Evolutionary conservation across 2,888 invertebrate species (phyloP).

Genomic region (Tricholauxania praeusta): DNA sequence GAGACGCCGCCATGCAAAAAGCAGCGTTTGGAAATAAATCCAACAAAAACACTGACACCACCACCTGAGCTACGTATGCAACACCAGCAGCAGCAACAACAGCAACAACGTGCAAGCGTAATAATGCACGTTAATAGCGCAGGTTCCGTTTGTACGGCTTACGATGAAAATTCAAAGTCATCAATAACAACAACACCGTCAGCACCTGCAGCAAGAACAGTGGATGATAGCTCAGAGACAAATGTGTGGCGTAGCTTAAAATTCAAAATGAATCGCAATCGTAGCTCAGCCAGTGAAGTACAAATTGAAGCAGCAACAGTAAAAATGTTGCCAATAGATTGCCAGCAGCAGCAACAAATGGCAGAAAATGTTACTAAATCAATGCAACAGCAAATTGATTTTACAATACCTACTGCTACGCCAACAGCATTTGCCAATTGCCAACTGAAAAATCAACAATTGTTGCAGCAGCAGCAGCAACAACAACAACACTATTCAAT

Average conservation of each 20-base stretch:
- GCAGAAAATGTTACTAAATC: conserved; percentile 39
- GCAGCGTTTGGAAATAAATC: conserved; percentile 56
- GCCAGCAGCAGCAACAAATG: conserved; percentile 21
- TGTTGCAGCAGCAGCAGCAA: conserved; percentile 3
- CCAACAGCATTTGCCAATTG: too few species aligned
- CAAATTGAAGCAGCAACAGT: conserved; percentile 44
- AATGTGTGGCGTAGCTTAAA: conserved; percentile 66
- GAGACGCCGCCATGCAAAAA: conserved; percentile 71
- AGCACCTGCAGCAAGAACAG: conserved; percentile 36
- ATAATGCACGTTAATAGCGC: conserved; percentile 89
- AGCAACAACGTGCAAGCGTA: conserved; percentile 75
- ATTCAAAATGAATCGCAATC: conserved; percentile 67
- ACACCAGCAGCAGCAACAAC: conserved; percentile 59
- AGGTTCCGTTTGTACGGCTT: conserved; percentile 73
- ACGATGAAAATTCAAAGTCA: conserved; percentile 52
- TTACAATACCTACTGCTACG: not conserved
- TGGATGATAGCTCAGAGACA: conserved; percentile 59
- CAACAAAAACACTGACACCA: conserved; percentile 60
- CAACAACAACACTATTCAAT: conserved; percentile 4
- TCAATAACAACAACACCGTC: conserved; percentile 48
- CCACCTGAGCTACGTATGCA: conserved; percentile 63
- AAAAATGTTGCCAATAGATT: conserved; percentile 33
- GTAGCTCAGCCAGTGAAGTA: conserved; percentile 38
- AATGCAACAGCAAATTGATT: not conserved
- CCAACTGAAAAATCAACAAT: too few species aligned